Evolutionary conservation across 1,140 invertebrate species (phyloP).

Genomic region (Copidosoma floridanum): DNA sequence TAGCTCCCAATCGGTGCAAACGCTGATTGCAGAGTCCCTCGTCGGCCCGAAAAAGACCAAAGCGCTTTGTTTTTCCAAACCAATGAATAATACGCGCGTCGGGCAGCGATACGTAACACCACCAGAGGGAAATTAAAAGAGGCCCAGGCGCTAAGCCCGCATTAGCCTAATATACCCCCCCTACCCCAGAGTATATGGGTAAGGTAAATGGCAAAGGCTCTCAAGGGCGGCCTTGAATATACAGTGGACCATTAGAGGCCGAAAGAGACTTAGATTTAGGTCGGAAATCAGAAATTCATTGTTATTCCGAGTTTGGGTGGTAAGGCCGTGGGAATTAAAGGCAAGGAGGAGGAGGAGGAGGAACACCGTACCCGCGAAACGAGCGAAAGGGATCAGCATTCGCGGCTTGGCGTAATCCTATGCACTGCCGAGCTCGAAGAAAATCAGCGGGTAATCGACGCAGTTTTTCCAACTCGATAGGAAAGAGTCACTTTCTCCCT

Average conservation of each 20-base stretch:
- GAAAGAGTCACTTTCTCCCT: no score
- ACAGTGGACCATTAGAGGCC: no score
- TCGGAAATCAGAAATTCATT: slow-evolving; percentile 22
- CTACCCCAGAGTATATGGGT: no score
- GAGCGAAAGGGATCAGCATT: slow-evolving; percentile 46
- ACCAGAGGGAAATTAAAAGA: no score
- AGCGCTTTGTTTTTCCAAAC: no score
- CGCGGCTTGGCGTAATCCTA: slow-evolving; percentile 47
- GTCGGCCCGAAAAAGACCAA: no score
- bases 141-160: no score
- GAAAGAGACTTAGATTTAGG: slow-evolving; percentile 9
- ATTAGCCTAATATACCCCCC: no score
- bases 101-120: no score
- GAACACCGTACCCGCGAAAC: slow-evolving; percentile 26
- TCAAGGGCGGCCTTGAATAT: background rate
- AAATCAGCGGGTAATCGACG: slow-evolving; percentile 57
- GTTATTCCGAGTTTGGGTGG: background rate
- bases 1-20: background rate
- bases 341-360: background rate
- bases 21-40: no score
- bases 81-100: no score
- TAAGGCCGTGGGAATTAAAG: slow-evolving; percentile 7
- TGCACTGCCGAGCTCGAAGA: slow-evolving; percentile 35
- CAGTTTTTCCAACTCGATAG: slow-evolving; percentile 53
- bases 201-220: no score